Base-by-base conservation (phyloP, 1,140 invertebrate species). In the Chelonus insularis region DNA sequence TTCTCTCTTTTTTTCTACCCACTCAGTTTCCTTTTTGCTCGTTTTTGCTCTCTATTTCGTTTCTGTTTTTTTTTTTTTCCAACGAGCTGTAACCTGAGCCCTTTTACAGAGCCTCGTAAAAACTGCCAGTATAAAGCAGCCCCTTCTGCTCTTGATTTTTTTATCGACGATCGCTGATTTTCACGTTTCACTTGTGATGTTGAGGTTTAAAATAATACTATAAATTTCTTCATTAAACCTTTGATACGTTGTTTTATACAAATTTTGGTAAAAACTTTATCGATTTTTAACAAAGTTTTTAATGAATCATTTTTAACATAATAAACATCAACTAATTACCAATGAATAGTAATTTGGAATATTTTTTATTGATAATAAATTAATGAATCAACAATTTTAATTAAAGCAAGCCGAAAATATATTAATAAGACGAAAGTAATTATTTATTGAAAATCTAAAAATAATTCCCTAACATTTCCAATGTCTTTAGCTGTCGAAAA, bases 21-120 rank as follows among this genome's bases (percentile, higher is more conserved):
- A n/a, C n/a, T n/a, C n/a, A n/a, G n/a, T n/a, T n/a, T n/a, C n/a
- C 18, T 21, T 21, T 39, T 21, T 23, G 20, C 23, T 16, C 20
- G 23, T 54, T 36, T 54, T 16, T 45, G 55, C 12, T 39, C 55
- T 25, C 25, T 2, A 37, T 43, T 43, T 57, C 41, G 55, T 57
- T 20, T 23, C 34, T 16, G 16, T 36, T 20, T 6, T 23, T 25
- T 57, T 57, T 57, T 37, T 57, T 41, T 57, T 23, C 12, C 41
- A 6, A 37, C 29, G 32, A 23, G 29, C 29, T 20, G 51, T 54
- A 32, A 54, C 51, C 29, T 39, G 37, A 39, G 37, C 37, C 37
- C 37, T 14, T 39, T 39, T 39, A 14, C 37, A 12, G 37, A 3
- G 14, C n/a, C 37, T 39, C 37, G 37, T 39, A 39, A 39, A 39